Conservation (phyloP, 2,888 invertebrate species). For the Melipona beecheii region DNA sequence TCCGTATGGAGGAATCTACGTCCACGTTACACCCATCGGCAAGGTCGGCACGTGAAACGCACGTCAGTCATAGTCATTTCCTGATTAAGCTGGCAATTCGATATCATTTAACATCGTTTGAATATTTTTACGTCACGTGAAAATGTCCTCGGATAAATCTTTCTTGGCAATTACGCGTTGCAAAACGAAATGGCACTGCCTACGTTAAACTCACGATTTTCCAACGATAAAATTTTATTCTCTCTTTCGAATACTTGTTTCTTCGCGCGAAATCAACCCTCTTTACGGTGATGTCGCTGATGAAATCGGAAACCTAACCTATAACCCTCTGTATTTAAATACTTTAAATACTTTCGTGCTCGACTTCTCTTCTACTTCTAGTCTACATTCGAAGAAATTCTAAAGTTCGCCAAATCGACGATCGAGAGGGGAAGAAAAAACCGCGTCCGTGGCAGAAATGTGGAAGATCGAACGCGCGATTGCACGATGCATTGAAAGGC, state of each 20-base stretch:
- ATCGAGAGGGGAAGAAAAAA: not conserved
- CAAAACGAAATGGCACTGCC: not conserved
- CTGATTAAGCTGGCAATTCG: not conserved
- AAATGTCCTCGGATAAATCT: not conserved
- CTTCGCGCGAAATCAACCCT: no score
- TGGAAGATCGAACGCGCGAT: not conserved
- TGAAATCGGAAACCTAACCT: no score
- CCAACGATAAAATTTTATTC: no score
- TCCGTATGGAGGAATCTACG: not conserved
- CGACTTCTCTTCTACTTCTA: not conserved
- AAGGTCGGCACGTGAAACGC: not conserved
- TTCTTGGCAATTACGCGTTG: not conserved
- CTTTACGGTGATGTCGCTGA: no score
- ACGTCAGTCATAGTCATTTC: not conserved
- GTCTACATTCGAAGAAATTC: not conserved
- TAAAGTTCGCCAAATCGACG: no score
- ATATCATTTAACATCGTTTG: not conserved
- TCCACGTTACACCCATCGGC: not conserved
- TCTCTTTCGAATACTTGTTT: no score
- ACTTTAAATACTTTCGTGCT: no score
- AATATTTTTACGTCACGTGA: not conserved
- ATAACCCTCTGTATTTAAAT: no score
- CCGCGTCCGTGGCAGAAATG: not conserved
- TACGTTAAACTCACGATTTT: no score
- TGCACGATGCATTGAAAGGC: conserved; percentile 19